Conservation (phyloP, 2,888 invertebrate species). For the Seira sanloemensis region DNA sequence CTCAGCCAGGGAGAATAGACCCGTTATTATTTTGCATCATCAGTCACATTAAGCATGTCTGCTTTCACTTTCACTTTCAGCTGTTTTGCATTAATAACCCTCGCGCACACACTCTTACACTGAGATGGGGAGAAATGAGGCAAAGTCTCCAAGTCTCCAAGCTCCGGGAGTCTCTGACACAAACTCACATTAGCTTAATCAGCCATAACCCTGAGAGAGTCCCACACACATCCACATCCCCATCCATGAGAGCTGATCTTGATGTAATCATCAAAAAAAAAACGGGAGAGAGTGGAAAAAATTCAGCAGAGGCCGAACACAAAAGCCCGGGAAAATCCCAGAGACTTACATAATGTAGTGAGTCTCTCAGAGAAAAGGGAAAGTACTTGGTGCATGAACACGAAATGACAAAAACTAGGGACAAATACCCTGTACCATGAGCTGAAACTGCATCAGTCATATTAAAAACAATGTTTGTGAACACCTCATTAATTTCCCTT, state of each 20-base stretch:
- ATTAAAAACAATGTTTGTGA: conserved; percentile 65
- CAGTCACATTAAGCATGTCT: conserved; percentile 19
- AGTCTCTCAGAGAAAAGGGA: background rate
- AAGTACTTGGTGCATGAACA: background rate
- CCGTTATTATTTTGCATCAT: conserved; percentile 28
- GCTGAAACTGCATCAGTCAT: background rate
- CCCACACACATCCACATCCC: background rate
- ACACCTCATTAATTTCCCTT: conserved; percentile 72
- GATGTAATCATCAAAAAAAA: background rate
- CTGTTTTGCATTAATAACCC: conserved; percentile 50
- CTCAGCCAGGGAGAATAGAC: no score
- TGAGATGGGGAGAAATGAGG: background rate
- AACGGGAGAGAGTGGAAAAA: background rate
- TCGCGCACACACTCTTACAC: background rate
- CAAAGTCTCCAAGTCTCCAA: no score
- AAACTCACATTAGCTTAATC: background rate
- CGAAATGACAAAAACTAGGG: background rate
- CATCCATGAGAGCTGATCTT: background rate
- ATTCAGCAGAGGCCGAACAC: background rate
- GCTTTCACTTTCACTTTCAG: conserved; percentile 51
- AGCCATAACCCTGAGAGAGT: background rate
- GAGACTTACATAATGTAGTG: background rate
- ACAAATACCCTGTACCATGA: background rate
- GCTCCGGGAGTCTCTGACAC: no score
- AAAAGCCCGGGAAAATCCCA: background rate